Evolutionary conservation across 2,888 invertebrate genomes (phyloP).

Genomic region (Ochropleura plecta): DNA sequence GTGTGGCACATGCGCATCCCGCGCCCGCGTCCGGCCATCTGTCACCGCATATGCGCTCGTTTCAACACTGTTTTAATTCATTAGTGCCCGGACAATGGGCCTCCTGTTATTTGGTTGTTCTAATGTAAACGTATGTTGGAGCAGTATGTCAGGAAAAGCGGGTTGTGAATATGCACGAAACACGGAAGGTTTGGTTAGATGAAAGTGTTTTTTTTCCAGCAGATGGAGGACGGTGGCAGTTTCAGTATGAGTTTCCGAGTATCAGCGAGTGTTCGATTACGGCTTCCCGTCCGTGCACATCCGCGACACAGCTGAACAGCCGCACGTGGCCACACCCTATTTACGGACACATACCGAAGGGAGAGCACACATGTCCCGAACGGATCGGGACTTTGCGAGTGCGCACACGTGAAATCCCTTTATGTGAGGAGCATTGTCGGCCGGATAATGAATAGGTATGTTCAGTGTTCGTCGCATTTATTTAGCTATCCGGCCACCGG

Average conservation of each 20-base stretch:
- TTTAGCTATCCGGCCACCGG: conserved; percentile 90
- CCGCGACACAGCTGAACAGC: conserved; percentile 89
- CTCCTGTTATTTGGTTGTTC: conserved; percentile 78
- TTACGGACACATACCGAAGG: conserved; percentile 89
- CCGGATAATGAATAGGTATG: conserved; percentile 89
- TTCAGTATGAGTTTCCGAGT: conserved; percentile 79
- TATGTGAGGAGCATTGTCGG: conserved; percentile 89
- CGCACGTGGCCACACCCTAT: conserved; percentile 91
- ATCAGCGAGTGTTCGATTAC: conserved; percentile 88
- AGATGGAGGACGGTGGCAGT: conserved; percentile 65
- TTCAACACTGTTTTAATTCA: conserved; percentile 89
- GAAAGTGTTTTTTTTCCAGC: conserved; percentile 38
- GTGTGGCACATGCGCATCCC: conserved; percentile 84
- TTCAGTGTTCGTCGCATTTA: conserved; percentile 86
- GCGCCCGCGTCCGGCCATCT: conserved; percentile 88
- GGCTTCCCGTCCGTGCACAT: conserved; percentile 89
- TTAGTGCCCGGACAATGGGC: conserved; percentile 84
- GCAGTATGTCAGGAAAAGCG: conserved; percentile 20
- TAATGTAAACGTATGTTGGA: conserved; percentile 61
- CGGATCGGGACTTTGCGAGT: conserved; percentile 89
- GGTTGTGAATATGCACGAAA: not conserved
- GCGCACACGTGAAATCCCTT: conserved; percentile 90
- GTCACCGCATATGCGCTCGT: conserved; percentile 87
- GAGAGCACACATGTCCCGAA: conserved; percentile 90
- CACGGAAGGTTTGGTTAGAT: conserved; percentile 11